Base-by-base conservation (phyloP, 2,888 invertebrate genomes). In the Hartigia nigra region DNA sequence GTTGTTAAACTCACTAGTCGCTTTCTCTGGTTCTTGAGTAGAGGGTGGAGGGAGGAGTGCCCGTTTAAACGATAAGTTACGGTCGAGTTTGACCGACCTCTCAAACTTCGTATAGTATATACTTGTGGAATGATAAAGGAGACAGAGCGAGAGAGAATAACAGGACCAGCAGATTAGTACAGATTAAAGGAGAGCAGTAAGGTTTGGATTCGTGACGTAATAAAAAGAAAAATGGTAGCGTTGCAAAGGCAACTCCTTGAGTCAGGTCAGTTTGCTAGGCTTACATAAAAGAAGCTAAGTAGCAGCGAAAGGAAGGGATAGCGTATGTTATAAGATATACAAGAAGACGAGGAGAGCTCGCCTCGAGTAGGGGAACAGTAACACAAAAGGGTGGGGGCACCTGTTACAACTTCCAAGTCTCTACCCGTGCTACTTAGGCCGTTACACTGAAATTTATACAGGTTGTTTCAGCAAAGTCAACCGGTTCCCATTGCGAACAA, bases 261-360 rank as follows among this genome's bases (percentile, higher is more conserved):
- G 86, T 81, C 82, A 87, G 87, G 86, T 87, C 87, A 87, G 87
- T 87, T 87, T 84, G 82, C 83, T 83, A 86, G 85, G 55, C 84
- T 87, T 83, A 84, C 80, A 85, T 85, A 86, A 86, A 86, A 85
- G 83, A 84, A 72, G 72, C 72, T 72, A 72, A 72, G 72, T 72
- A 72, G 72, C 72, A 31, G 12, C 70, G 76, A 79, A 77, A 70
- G 34, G 69, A 36, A 69, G 69, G 70, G 35, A 74, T 77, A 74
- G 69, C 76, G 76, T 39, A 74, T 76, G 78, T 76, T 78, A 74
- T 74, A 76, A 76, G 69, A 70, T 69, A 78, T 12, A 76, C 70
- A 69, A 76, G 69, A 72, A 32, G 72, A 72, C 72, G 72, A 72
- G 34, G 72, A 72, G 72, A 72, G 72, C 72, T 32, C 34, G 72